phyloP scores from a whole-genome alignment of 2,888 invertebrate species.

The Dusona sp. region DNA sequence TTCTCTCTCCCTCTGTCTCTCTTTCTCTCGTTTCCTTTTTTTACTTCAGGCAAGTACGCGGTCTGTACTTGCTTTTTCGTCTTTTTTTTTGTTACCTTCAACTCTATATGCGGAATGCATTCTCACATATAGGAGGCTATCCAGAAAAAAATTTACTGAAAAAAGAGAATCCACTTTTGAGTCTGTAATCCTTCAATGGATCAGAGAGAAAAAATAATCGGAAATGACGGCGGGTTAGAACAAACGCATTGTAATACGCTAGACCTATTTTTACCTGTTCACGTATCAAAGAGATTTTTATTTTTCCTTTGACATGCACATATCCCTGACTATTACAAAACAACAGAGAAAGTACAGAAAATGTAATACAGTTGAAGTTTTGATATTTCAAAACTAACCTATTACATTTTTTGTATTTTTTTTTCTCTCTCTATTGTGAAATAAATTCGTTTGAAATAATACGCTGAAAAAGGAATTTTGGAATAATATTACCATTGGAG shows the following conservation, averaged over 20 bases:
- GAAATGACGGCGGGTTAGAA: background rate
- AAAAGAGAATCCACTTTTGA: background rate
- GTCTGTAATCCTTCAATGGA: background rate
- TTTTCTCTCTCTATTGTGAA: background rate
- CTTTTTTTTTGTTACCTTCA: background rate
- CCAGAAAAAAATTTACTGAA: background rate
- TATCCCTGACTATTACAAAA: background rate
- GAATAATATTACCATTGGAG: background rate
- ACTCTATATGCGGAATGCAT: background rate
- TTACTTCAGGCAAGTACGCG: constrained; percentile 8
- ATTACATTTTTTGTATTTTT: background rate
- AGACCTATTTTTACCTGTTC: background rate
- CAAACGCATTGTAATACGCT: background rate
- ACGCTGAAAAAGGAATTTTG: background rate
- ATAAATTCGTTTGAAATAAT: background rate
- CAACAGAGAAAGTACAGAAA: background rate
- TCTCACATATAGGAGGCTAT: background rate
- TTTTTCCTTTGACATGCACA: background rate
- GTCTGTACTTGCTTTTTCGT: background rate
- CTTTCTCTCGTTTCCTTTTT: constrained; percentile 2
- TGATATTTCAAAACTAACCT: background rate
- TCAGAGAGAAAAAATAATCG: background rate
- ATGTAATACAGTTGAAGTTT: background rate
- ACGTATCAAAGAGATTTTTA: background rate
- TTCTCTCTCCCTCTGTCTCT: constrained; percentile 30